phyloP scores from a whole-genome alignment of 1,140 invertebrate genomes.

The Tachypleus tridentatus region DNA sequence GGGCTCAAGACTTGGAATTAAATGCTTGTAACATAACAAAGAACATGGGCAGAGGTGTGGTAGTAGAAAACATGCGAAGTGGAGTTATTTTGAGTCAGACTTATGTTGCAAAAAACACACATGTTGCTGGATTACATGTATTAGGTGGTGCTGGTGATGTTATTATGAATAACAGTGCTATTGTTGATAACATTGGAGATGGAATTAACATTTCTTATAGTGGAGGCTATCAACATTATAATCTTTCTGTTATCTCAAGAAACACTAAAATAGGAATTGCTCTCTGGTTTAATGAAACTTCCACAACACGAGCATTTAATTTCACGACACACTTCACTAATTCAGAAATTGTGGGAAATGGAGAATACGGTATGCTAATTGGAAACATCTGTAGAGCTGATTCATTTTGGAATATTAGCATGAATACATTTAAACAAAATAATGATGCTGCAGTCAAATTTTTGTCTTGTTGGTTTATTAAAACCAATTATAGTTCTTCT shows the following conservation, averaged over 20 bases:
- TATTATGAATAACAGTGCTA: slow-evolving; percentile 76
- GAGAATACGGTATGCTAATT: slow-evolving; percentile 66
- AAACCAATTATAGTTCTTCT: slow-evolving; percentile 22
- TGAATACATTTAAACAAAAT: slow-evolving; percentile 68
- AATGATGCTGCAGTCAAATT: slow-evolving; percentile 60
- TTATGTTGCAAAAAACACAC: slow-evolving; percentile 70
- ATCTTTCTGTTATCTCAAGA: slow-evolving; percentile 51
- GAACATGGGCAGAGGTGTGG: slow-evolving; percentile 87
- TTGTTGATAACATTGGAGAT: slow-evolving; percentile 74
- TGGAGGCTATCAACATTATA: slow-evolving; percentile 79
- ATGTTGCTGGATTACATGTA: slow-evolving; percentile 77
- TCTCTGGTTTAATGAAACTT: slow-evolving; percentile 77
- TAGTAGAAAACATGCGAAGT: slow-evolving; percentile 67
- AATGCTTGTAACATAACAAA: slow-evolving; percentile 66
- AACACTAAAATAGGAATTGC: slow-evolving; percentile 75
- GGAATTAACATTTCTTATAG: slow-evolving; percentile 66
- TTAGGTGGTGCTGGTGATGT: slow-evolving; percentile 75
- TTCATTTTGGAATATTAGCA: slow-evolving; percentile 59
- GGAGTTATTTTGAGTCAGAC: slow-evolving; percentile 64
- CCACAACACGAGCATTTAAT: slow-evolving; percentile 54
- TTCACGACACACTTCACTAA: slow-evolving; percentile 51
- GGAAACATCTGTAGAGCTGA: slow-evolving; percentile 46
- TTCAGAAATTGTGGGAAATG: slow-evolving; percentile 68
- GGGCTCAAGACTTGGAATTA: slow-evolving; percentile 77
- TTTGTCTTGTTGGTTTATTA: slow-evolving; percentile 55